Percentiles rank a stretch among this genome's conserved stretches.
phyloP scores from a whole-genome alignment of 2,113 vertebrate genomes.

The Lethenteron camtschaticum region DNA sequence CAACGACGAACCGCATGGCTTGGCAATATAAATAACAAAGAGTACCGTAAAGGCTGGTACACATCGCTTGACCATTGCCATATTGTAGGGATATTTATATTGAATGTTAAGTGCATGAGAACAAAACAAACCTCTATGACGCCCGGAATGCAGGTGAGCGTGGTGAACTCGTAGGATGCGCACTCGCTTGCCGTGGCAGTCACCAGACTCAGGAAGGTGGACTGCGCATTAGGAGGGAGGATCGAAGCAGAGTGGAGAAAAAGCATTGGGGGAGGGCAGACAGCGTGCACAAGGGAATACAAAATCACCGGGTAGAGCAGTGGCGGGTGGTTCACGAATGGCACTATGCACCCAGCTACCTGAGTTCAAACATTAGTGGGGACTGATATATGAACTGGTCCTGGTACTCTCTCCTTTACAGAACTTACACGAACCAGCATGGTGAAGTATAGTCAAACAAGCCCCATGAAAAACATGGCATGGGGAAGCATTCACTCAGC shows the following conservation, averaged over 20 bases:
- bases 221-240: constrained; percentile 26
- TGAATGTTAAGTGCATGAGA: too few species aligned
- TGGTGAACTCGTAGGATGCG: constrained; percentile 86
- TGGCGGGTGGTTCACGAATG: not conserved
- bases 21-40: constrained; percentile 11
- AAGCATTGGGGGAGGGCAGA: not conserved
- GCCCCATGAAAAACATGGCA: too few species aligned
- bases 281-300: not conserved
- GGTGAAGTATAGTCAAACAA: too few species aligned
- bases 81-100: too few species aligned
- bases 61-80: too few species aligned
- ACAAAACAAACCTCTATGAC: constrained; percentile 51
- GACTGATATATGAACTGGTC: too few species aligned
- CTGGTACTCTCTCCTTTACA: too few species aligned
- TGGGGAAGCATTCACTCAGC: too few species aligned
- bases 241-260: not conserved
- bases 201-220: constrained; percentile 90
- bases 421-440: too few species aligned
- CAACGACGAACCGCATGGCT: too few species aligned
- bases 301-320: not conserved
- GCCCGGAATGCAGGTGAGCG: constrained; percentile 88
- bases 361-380: too few species aligned
- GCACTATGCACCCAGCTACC: not conserved
- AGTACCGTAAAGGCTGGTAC: constrained; percentile 17
- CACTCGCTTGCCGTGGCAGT: constrained; percentile 85